Conservation (phyloP, 1,140 invertebrate genomes). For the Drosophila pandora region DNA sequence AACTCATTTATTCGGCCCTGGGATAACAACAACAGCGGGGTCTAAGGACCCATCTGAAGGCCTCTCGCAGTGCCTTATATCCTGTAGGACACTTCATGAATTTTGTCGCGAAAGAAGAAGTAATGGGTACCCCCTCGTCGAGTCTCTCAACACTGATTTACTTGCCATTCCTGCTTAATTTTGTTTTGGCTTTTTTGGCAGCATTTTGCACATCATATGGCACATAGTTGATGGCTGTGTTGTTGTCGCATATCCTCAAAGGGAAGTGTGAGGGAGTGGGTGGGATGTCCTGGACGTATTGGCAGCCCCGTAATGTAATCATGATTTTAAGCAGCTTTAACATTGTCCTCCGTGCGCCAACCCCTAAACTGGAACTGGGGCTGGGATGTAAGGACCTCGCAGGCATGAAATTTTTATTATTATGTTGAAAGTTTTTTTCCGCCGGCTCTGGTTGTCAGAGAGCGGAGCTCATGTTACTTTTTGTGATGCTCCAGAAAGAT, state of each 20-base stretch:
- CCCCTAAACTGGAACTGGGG: slow-evolving; percentile 12
- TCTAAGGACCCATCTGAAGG: slow-evolving; percentile 14
- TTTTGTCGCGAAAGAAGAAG: too few species aligned
- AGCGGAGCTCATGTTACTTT: slow-evolving; percentile 44
- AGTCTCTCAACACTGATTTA: background rate
- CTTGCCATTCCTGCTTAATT: slow-evolving; percentile 34
- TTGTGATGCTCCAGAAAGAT: slow-evolving; percentile 62
- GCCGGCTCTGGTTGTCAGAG: slow-evolving; percentile 10
- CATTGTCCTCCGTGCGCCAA: slow-evolving; percentile 24
- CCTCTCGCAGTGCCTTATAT: slow-evolving; percentile 10
- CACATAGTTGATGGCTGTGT: slow-evolving; percentile 46
- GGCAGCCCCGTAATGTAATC: slow-evolving; percentile 63
- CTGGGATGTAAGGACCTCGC: slow-evolving; percentile 26
- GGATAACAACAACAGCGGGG: slow-evolving; percentile 29
- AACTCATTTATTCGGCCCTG: slow-evolving; percentile 50
- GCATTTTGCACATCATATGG: slow-evolving; percentile 74
- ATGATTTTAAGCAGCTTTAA: slow-evolving; percentile 77
- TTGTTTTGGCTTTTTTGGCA: slow-evolving; percentile 46
- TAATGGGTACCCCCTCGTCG: background rate
- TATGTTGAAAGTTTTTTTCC: slow-evolving; percentile 66
- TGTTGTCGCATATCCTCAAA: slow-evolving; percentile 24
- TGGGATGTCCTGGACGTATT: slow-evolving; percentile 33
- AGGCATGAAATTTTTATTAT: slow-evolving; percentile 79
- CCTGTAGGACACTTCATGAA: background rate
- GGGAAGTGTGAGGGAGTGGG: background rate